phyloP scores from a whole-genome alignment of 2,113 vertebrate species.

The Rhinoderma darwinii region DNA sequence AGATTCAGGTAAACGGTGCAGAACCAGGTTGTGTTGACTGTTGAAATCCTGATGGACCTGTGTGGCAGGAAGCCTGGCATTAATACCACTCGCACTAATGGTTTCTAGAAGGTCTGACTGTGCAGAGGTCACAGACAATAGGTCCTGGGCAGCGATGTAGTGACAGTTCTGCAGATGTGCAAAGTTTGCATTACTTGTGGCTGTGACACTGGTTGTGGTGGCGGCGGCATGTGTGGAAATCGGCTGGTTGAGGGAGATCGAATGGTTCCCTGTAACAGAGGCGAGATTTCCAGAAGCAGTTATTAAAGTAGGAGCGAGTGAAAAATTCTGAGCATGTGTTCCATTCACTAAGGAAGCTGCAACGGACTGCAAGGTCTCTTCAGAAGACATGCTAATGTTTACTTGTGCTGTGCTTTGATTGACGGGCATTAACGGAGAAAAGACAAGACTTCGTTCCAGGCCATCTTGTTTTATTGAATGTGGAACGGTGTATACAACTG shows the following conservation, averaged over 20 bases:
- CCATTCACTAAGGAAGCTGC: slow-evolving; percentile 77
- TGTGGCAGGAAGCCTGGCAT: slow-evolving; percentile 68
- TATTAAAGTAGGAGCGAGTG: slow-evolving; percentile 75
- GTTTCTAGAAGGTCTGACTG: slow-evolving; percentile 73
- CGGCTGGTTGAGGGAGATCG: slow-evolving; percentile 63
- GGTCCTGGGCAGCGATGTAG: slow-evolving; percentile 77
- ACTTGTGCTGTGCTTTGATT: slow-evolving; percentile 83
- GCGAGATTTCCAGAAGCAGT: slow-evolving; percentile 75
- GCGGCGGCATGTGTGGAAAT: slow-evolving; percentile 76
- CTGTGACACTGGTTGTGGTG: slow-evolving; percentile 82
- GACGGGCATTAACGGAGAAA: slow-evolving; percentile 90
- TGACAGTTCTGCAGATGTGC: slow-evolving; percentile 81
- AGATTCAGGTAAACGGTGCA: slow-evolving; percentile 80
- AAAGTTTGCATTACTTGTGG: slow-evolving; percentile 82
- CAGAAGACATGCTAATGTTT: slow-evolving; percentile 77
- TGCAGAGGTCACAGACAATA: slow-evolving; percentile 74
- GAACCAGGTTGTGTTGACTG: slow-evolving; percentile 78
- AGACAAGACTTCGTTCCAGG: slow-evolving; percentile 81
- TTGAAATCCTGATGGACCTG: slow-evolving; percentile 79
- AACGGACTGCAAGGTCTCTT: slow-evolving; percentile 75
- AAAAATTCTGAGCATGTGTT: slow-evolving; percentile 74
- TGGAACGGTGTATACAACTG: slow-evolving; percentile 91
- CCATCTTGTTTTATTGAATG: slow-evolving; percentile 94
- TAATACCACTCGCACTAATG: slow-evolving; percentile 67
- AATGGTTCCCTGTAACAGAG: slow-evolving; percentile 65